Base-by-base conservation (phyloP, 2,113 vertebrate species). In the Scomber japonicus region DNA sequence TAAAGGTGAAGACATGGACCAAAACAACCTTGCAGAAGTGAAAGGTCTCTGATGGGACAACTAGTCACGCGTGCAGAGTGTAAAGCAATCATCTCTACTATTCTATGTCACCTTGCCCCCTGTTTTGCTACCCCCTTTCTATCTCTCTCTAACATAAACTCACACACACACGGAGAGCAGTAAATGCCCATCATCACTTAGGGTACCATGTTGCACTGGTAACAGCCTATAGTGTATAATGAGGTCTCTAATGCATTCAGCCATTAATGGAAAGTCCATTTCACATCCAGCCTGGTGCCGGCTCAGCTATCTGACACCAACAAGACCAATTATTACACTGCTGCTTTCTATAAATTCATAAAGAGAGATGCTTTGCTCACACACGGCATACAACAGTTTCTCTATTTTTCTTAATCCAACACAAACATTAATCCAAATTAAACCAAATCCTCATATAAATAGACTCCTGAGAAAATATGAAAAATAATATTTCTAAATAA, bases 161-260 rank as follows among this genome's bases (percentile, higher is more conserved):
- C 51, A 60, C 21, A 50, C 60, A 50, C 60, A 44, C 40, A 65
- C 0, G 10, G 30, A 71, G 14, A 70, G 40, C n/a, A 70, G 40
- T 57, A 70, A 45, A 66, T 54, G 55, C 65, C 45, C 16, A n/a
- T 70, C 64, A 76, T 77, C 68, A 82, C 61, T 81, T 61, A 74
- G 55, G 62, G 63, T 71, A 70, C 48, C 40, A 31, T 65, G 67
- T 80, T 77, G 61, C 72, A 65, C 61, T 78, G 75, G 46, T 75
- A 88, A 78, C 72, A 57, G 83, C 71, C 54, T 73, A 64, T 21
- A 81, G 83, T 71, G 76, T 77, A 78, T 89, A 86, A 86, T 80
- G 83, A 86, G 86, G 57, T 87, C 81, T 87, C 66, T 89, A 90
- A 92, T 90, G 86, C 72, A 30, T 86, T 81, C 82, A 75, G 78